Evolutionary conservation across 2,113 vertebrate species (phyloP), one percentile per base, ranked within the genome.

Genomic region (Lucifuga dentata): DNA sequence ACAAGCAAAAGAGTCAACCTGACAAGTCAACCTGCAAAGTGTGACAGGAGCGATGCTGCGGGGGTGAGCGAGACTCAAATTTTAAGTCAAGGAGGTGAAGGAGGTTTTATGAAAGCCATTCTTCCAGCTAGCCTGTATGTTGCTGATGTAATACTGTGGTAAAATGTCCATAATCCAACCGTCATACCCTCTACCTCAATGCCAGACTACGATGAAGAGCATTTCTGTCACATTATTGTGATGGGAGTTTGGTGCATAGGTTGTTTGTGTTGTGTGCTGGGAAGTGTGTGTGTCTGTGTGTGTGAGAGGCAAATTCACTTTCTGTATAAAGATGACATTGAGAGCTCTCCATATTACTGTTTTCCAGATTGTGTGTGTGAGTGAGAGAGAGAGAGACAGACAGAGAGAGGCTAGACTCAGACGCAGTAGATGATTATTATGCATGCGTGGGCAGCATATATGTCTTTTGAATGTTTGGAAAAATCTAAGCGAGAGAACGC

Each of bases 401-500:
- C 8, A 29, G 24, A 35, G 23, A 44, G 44, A 55, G 29, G 21
- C n/a, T 44, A 46, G 35, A 24, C 83, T 74, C 57, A 69, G 80
- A 81, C 45, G 56, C 76, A 9, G 51, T 10, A 48, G 43, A 69
- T 73, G 41, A 64, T 80, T 69, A 51, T 32, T 66, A 66, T 83
- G 61, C 61, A 50, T 63, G 72, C 45, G 15, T 80, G 57, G 63
- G 76, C 48, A 39, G 60, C 41, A 35, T 67, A 56, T 56, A 64
- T 41, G 68, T 59, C 55, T 67, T 61, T 62, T 75, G 53, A 80
- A 55, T 73, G 68, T 69, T 62, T 74, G 53, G 33, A 60, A 73
- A 50, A 53, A 55, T 53, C 13, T 59, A 62, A 44, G 33, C 60
- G 17, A n/a, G 49, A 48, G 23, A 49, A 17, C 38, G 8, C 45